Base-by-base conservation (phyloP, 2,888 invertebrate species). In the Formica aserva region DNA sequence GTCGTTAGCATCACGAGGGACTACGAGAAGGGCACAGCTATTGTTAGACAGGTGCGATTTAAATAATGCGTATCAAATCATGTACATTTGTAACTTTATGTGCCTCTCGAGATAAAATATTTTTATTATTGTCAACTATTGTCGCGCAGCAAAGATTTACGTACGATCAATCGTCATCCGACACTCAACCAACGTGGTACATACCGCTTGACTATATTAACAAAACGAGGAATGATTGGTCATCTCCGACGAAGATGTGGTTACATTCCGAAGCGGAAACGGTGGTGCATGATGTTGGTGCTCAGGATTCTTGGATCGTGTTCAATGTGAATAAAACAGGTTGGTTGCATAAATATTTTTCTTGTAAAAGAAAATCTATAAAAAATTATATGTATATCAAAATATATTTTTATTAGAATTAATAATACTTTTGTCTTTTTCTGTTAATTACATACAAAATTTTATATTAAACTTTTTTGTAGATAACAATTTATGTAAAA, bases 281-380 rank as follows among this genome's bases (percentile, higher is more conserved):
- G 11, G 80, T 41, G 0, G 80, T 90, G 15, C 6, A 78, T 11
- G 52, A 89, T 15, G 29, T 91, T 48, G 86, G 41, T 1, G 55
- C 55, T 3, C 82, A 84, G 8, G 86, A 87, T 41, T 90, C 92
- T 18, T 94, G 94, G 94, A 75, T 94, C 22, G 83, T 94, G 13
- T 92, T 94, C 29, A 94, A 94, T 81, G 86, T 93, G 26, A 91
- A 93, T 32, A 90, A 91, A 85, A 90, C 89, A 18, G 94, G 94
- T 94, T 67, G 29, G 66, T 13, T 65, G 8, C 26, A 35, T 6
- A 35, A 52, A 35, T 35, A 22, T 6, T 65, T 35, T 1, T 62
- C 9, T 71, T 6, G 3, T 1, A 29, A 41, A 74, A 60, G 6
- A 60, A 74, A 41, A 6, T 41, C 9, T 8, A 35, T 38, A 75